Conservation (phyloP, 2,797 vertebrate genomes). For the Pseudotriccus pelzelni region DNA sequence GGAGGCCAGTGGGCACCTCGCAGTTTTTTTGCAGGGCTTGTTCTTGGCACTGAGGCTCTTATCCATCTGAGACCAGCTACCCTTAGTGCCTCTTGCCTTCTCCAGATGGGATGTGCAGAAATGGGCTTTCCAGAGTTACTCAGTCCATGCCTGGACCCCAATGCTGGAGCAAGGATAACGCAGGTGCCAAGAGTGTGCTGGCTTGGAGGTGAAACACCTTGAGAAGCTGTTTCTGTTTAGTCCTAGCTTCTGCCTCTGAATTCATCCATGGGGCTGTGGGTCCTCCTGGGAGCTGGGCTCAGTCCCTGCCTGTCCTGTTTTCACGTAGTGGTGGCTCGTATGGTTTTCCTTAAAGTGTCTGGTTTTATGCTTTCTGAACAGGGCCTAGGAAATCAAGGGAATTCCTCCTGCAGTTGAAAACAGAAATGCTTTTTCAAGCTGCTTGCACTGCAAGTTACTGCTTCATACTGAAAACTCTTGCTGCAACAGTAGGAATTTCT, state of each 20-base stretch:
- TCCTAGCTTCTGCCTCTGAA: background rate
- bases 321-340: background rate
- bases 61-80: accelerated
- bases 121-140: background rate
- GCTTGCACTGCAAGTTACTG: background rate
- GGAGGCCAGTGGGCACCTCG: accelerated
- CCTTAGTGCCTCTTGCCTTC: accelerated
- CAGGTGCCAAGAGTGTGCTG: background rate
- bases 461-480: background rate
- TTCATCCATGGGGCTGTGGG: background rate
- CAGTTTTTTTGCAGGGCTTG: background rate
- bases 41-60: background rate
- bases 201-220: background rate
- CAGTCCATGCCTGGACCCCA: accelerated
- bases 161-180: background rate
- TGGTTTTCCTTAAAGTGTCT: background rate
- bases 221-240: background rate
- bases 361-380: background rate
- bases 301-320: background rate
- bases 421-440: background rate
- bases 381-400: background rate
- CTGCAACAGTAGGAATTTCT: background rate
- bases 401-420: background rate
- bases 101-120: background rate
- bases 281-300: background rate